Conservation (phyloP, 2,797 vertebrate species). For the Rallus crepitans region DNA sequence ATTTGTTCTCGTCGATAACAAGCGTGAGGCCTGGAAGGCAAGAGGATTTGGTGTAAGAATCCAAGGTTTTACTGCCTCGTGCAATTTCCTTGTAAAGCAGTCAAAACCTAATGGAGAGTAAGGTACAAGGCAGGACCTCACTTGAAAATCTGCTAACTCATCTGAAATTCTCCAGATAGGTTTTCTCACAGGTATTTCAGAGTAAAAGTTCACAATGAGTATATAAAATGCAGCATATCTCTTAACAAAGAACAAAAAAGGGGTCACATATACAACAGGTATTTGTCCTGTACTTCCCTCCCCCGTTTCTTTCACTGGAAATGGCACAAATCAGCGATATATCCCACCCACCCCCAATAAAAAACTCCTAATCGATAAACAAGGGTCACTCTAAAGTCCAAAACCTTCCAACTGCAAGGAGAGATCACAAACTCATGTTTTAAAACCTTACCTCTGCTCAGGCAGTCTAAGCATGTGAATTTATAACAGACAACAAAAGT, state of each 20-base stretch:
- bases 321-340: neutral
- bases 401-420: neutral
- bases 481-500: neutral
- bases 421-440: neutral
- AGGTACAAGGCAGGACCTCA: slow-evolving; percentile 14
- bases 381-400: neutral
- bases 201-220: neutral
- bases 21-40: slow-evolving; percentile 8
- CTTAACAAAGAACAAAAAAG: slow-evolving; percentile 8
- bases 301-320: neutral
- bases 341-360: neutral
- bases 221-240: slow-evolving; percentile 69
- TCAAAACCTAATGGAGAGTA: neutral
- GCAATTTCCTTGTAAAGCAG: neutral
- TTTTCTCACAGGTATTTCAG: slow-evolving; percentile 26
- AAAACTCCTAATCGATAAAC: neutral
- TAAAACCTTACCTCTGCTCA: neutral
- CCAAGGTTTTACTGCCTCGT: slow-evolving; percentile 1
- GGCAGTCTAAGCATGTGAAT: neutral
- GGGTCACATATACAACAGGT: neutral
- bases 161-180: slow-evolving; percentile 21
- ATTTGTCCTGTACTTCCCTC: neutral
- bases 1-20: neutral
- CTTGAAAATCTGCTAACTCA: neutral
- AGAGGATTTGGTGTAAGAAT: neutral